Base-by-base conservation (phyloP, 2,797 vertebrate genomes). In the Falco biarmicus region DNA sequence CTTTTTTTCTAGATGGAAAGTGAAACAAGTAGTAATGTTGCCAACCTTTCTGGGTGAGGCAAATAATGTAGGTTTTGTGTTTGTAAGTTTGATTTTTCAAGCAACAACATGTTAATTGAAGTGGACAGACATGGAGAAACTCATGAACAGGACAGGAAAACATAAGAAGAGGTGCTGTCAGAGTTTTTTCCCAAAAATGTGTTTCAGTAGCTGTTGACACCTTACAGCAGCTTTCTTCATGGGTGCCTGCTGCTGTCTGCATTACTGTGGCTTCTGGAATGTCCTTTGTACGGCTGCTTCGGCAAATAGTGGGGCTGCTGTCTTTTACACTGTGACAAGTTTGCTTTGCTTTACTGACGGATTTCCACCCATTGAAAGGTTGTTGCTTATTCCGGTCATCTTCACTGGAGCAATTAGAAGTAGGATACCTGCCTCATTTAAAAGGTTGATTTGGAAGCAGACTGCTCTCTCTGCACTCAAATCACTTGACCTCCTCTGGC, bases 1-100 rank as follows among this genome's bases (percentile, higher is more conserved):
- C 4, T 61, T 47, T 88, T 88, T 75, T 89, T 34, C 64, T 75
- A 25, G 25, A n/a, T 34, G 45, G 17, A 68, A 87, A 85, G 54
- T 41, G n/a, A 70, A 90, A 45, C 15, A n/a, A 22, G 34, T 16
- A 25, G 32, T 53, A 41, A 29, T 66, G 57, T 85, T 91, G 24
- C 19, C 61, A 90, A 2, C 11, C 26, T 79, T 9, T 29, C 1
- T 79, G 48, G n/a, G 34, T 84, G 84, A 88, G 85, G 76, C 0
- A 0, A 76, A 37, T 47, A 64, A 48, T 41, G 50, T 22, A n/a
- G 14, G 34, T 87, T 71, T 87, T 60, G 71, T 50, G 9, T 87
- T 84, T 69, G 19, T 61, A 59, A 89, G 15, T 65, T 77, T 59
- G 50, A 68, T 88, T 93, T 57, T 88, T 96, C 68, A 74, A 87